Conservation (phyloP, 2,888 invertebrate genomes). For the Phortica okadai region DNA sequence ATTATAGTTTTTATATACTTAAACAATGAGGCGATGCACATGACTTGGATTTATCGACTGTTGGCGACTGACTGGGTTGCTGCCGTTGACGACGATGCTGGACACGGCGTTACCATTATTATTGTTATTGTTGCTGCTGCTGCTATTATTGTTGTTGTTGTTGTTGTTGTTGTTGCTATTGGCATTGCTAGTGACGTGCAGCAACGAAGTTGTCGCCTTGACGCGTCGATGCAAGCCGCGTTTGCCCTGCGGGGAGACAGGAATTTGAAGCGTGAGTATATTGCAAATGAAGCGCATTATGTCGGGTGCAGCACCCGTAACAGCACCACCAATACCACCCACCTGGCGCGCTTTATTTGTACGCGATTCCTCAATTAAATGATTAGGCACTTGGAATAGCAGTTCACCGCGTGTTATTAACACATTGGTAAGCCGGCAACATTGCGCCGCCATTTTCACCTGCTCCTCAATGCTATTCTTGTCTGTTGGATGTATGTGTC, state of each 20-base stretch:
- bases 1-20: constrained; percentile 40
- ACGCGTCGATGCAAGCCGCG: constrained; percentile 68
- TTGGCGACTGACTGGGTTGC: constrained; percentile 57
- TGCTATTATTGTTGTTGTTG: constrained; percentile 43
- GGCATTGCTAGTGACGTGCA: constrained; percentile 54
- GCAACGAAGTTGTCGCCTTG: constrained; percentile 61
- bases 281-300: constrained; percentile 26
- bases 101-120: constrained; percentile 41
- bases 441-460: constrained; percentile 90
- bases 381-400: constrained; percentile 88
- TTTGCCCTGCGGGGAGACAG: constrained; percentile 63
- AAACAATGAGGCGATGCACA: constrained; percentile 74
- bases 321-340: constrained; percentile 10
- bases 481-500: constrained; percentile 81
- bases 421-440: constrained; percentile 90
- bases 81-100: constrained; percentile 40
- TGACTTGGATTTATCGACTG: constrained; percentile 73
- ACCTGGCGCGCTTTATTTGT: constrained; percentile 72
- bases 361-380: constrained; percentile 82
- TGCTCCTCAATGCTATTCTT: constrained; percentile 84
- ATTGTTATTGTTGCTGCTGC: constrained; percentile 44
- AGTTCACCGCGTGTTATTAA: constrained; percentile 86
- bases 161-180: constrained; percentile 44
- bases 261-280: constrained; percentile 25
- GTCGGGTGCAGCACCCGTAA: constrained; percentile 10